A percentile compares a stretch with the other conserved stretches of the same genome.
phyloP scores from a whole-genome alignment of 2,113 vertebrate genomes.

The Irena cyanogastra region DNA sequence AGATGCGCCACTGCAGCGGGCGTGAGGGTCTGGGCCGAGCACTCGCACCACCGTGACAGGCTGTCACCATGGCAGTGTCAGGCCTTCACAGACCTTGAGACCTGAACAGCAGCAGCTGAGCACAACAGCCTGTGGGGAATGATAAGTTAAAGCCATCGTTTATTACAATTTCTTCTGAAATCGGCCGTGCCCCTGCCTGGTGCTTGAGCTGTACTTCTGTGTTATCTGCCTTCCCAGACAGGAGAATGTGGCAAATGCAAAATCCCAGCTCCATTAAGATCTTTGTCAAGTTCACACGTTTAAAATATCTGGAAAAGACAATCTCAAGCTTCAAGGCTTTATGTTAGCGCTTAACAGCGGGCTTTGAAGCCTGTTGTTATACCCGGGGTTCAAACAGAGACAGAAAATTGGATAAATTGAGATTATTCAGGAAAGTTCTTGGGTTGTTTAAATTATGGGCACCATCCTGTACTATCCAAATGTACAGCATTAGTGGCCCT shows the following conservation, averaged over 20 bases:
- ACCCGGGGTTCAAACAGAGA: background rate
- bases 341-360: background rate
- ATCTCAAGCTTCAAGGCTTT: background rate
- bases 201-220: constrained; percentile 22
- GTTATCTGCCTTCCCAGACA: constrained; percentile 60
- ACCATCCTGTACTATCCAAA: background rate
- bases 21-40: background rate
- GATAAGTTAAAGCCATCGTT: constrained; percentile 66
- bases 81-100: background rate
- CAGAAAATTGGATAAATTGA: background rate
- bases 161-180: constrained; percentile 58
- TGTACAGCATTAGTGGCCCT: background rate
- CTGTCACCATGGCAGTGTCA: background rate
- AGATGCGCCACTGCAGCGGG: background rate
- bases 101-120: background rate
- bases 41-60: fast-evolving
- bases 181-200: background rate
- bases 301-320: constrained; percentile 23
- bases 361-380: background rate
- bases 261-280: constrained; percentile 45
- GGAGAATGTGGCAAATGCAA: constrained; percentile 42
- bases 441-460: background rate
- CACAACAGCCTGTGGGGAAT: constrained; percentile 26
- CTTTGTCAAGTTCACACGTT: background rate
- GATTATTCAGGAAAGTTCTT: constrained; percentile 1